phyloP scores from a whole-genome alignment of 2,113 vertebrate species.

The Scomber japonicus region DNA sequence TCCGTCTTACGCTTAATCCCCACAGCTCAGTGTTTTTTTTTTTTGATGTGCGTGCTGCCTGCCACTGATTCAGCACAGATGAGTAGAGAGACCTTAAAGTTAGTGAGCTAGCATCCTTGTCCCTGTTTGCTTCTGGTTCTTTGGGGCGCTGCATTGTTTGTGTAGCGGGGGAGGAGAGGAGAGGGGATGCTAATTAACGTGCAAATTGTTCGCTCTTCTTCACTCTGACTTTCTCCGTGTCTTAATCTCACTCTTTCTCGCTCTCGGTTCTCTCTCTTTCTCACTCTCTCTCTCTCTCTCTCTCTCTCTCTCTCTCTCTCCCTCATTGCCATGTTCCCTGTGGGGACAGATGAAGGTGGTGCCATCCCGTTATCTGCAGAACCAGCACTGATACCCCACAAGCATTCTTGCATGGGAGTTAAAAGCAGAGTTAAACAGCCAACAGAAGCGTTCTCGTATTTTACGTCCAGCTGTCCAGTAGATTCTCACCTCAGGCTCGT shows the following conservation, averaged over 20 bases:
- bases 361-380: constrained; percentile 65
- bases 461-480: constrained; percentile 32
- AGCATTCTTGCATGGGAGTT: constrained; percentile 18
- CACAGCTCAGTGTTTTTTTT: constrained; percentile 36
- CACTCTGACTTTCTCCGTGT: constrained; percentile 27
- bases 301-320: not conserved
- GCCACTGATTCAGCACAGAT: constrained; percentile 63
- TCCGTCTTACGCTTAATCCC: constrained; percentile 58
- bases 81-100: constrained; percentile 53
- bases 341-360: constrained; percentile 67
- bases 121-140: constrained; percentile 60
- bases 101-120: constrained; percentile 53
- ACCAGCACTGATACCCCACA: constrained; percentile 45
- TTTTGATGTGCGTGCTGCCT: constrained; percentile 24
- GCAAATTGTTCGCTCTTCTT: constrained; percentile 64
- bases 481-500: constrained; percentile 14
- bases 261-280: not conserved
- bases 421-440: constrained; percentile 24
- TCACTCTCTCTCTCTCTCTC: not conserved
- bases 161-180: constrained; percentile 54
- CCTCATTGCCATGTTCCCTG: constrained; percentile 36
- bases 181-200: constrained; percentile 68
- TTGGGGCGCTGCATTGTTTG: constrained; percentile 62
- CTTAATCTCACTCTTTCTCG: constrained; percentile 49
- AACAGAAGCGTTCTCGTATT: constrained; percentile 21